These are phyloP conservation scores for Xiphophorus hellerii DNA, from an alignment of 2,113 vertebrate species.

Conservation along the genomic window DNA sequence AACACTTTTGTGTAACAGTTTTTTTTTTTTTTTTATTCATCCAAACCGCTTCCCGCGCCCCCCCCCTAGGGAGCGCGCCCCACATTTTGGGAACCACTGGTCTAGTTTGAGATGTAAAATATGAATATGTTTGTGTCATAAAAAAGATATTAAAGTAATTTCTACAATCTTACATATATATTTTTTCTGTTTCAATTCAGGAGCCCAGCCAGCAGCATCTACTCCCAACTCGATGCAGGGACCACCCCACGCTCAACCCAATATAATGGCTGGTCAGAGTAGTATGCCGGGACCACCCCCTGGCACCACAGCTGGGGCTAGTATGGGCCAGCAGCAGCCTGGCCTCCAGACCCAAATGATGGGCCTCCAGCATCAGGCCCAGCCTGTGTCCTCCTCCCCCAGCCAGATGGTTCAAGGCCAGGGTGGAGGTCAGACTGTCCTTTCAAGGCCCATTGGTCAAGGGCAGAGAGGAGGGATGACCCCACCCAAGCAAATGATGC, in stretches of 20 bases:
- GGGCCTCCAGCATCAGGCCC: constrained; percentile 96
- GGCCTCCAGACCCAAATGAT: constrained; percentile 92
- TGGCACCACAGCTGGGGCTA: constrained; percentile 85
- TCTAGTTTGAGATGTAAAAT: too few relatives aligned
- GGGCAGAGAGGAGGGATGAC: constrained; percentile 95
- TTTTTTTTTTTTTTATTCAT: too few relatives aligned
- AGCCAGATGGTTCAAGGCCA: constrained; percentile 91
- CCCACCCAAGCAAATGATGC: constrained; percentile 95
- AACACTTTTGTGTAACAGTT: too few relatives aligned
- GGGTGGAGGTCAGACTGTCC: constrained; percentile 89
- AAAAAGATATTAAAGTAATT: not conserved
- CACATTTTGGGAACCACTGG: too few relatives aligned
- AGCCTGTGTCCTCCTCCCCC: constrained; percentile 92
- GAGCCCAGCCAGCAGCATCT: constrained; percentile 85
- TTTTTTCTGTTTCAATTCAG: constrained; percentile 76
- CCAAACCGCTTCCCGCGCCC: too few relatives aligned
- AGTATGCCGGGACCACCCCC: constrained; percentile 86
- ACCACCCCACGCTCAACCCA: constrained; percentile 87
- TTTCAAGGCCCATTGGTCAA: constrained; percentile 91
- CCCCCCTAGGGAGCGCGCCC: too few relatives aligned
- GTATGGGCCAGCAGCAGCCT: constrained; percentile 88
- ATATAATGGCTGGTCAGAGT: constrained; percentile 91
- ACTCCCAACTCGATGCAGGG: constrained; percentile 91
- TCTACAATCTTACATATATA: constrained; percentile 19
- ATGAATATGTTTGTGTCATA: too few relatives aligned